These are phyloP conservation scores for Toxotes jaculatrix DNA, from an alignment of 2,113 vertebrate species.

Conservation along the genomic window DNA sequence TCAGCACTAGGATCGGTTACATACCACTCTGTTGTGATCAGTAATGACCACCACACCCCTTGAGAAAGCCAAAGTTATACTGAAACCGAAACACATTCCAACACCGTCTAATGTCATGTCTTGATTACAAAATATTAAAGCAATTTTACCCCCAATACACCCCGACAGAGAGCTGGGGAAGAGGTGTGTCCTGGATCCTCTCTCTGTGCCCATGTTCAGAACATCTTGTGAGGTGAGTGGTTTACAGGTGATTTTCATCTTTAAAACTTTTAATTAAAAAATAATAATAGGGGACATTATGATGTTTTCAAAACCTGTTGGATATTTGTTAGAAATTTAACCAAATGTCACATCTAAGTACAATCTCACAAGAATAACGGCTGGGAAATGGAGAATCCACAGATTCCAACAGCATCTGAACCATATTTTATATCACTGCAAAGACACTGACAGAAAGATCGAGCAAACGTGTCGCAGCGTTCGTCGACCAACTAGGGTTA, in stretches of 20 bases:
- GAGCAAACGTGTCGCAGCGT: no score
- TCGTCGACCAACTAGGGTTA: neutral
- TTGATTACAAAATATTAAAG: neutral
- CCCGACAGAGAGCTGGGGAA: neutral
- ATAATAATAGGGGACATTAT: neutral
- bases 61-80: neutral
- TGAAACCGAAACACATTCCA: slow-evolving; percentile 28
- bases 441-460: no score
- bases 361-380: no score
- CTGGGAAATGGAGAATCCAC: no score
- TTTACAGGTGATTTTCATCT: neutral
- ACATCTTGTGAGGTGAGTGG: neutral
- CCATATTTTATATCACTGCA: no score
- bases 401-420: no score
- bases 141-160: neutral
- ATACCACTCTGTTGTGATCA: neutral
- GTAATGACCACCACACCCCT: slow-evolving; percentile 5
- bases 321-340: neutral
- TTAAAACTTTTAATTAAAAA: neutral
- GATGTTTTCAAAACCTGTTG: neutral
- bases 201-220: neutral
- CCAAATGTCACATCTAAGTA: neutral
- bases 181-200: neutral
- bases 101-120: neutral
- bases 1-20: neutral